Evolutionary conservation across 2,113 vertebrate species (phyloP), one percentile per base, ranked within the genome.

Genomic region (Sporophila hypoxantha): DNA sequence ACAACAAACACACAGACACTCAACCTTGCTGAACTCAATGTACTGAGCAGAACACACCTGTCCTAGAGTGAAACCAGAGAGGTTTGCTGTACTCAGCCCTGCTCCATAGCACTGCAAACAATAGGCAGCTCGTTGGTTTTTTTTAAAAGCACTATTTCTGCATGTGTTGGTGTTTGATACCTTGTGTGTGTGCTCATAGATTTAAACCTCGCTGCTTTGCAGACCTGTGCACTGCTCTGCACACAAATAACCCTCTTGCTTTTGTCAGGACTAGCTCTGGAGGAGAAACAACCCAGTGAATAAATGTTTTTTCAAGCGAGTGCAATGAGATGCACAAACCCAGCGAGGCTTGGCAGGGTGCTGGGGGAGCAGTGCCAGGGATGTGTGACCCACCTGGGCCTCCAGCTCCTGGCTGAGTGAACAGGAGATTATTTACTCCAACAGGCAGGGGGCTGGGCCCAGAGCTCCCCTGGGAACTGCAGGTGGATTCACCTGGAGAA

Each of bases 121-220:
- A 6, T 0, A 50, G 92, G 89, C 89, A 91, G 85, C 91, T 88
- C 19, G 1, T 27, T 75, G 61, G 42, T 49, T 59, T 37, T 37
- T 66, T 75, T 55, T 7, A 21, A 4, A 61, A 61, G 44, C 49
- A 11, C 25, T 87, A n/a, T 81, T 92, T 55, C 65, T 91, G 92
- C 93, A 87, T 10, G 89, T 22, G 69, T 44, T 62, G 67, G 15
- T 82, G 82, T 80, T 80, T 8, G 61, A 47, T 81, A 62, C 62
- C 44, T 53, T 4, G 64, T 82, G 56, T 4, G 64, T 14, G 56
- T 8, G 60, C 83, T 89, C n/a, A 0, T 36, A n/a, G 61, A 78
- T 42, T 64, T 37, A 37, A 84, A 62, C 55, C 66, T 52, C 27
- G 5, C 80, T 32, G 66, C 86, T 83, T 60, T 8, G 16, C 76